Evolutionary conservation across 2,888 invertebrate genomes (phyloP), one percentile per base, ranked within the genome.

Genomic region (Caenorhabditis sp.): DNA sequence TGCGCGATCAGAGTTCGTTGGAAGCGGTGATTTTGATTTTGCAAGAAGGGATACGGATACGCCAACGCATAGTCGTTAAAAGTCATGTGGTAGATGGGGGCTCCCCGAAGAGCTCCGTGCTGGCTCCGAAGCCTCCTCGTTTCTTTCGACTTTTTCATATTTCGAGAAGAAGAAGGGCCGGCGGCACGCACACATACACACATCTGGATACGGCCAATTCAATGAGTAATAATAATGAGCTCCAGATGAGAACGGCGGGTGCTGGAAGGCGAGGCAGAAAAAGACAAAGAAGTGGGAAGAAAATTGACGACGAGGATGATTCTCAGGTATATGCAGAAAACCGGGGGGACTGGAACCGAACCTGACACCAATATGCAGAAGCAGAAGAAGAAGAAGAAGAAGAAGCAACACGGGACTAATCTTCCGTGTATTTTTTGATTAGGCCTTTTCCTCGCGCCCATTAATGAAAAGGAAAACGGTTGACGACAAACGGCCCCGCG

Each of bases 151-250:
- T 70, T 56, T 72, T 58, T 73, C 65, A 73, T 71, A 71, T 71
- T 62, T 71, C 62, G 71, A 71, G 71, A 71, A 53, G 62, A 46
- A 41, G 52, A 20, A 39, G 35, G 27, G 55, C 52, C 22, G 32
- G 20, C 43, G 50, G 22, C 26, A 37, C 59, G 15, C 32, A 46
- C 43, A 72, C 72, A 68, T 72, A 17, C 39, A 39, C 48, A 77
- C 78, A 78, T 78, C 72, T 78, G 78, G 78, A 72, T 68, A 72
- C 72, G 71, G 77, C 77, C 71, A 77, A 77, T 77, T 73, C 68
- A 73, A 78, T 78, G 78, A 78, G 78, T 78, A 78, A 78, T 78
- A 78, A 78, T 78, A 78, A 78, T 71, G 78, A 78, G 78, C 66
- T 78, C 78, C 78, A 78, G 78, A 78, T 78, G 78, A 78, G 48